Conservation (phyloP, 2,888 invertebrate species). For the Eilema sororculum region DNA sequence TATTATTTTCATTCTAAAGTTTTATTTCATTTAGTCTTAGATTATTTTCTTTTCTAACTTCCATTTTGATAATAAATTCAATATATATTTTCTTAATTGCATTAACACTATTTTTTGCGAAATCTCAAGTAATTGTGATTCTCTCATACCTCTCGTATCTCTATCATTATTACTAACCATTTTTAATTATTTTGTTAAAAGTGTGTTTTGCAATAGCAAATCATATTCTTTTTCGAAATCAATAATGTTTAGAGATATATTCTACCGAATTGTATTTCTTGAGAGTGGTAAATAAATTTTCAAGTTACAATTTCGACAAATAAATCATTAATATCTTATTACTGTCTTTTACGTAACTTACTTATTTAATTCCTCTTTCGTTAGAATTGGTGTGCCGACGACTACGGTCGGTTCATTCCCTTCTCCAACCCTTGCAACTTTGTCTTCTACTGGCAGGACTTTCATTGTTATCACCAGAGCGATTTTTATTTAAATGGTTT, state of each 20-base stretch:
- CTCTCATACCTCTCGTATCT: background rate
- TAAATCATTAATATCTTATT: background rate
- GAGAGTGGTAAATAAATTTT: background rate
- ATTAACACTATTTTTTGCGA: no score
- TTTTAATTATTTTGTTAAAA: background rate
- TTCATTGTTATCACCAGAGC: constrained; percentile 68
- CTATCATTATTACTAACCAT: no score
- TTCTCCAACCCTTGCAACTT: constrained; percentile 73
- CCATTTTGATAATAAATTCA: no score
- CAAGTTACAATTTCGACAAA: background rate
- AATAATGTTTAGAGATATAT: no score
- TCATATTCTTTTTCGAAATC: no score
- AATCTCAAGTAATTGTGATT: no score
- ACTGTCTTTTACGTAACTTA: constrained; percentile 49
- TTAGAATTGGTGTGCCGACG: constrained; percentile 64
- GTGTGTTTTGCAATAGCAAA: background rate
- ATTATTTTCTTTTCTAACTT: background rate
- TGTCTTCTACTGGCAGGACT: constrained; percentile 76
- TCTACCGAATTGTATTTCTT: background rate
- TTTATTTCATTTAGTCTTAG: no score
- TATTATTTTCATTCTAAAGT: no score
- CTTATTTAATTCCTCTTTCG: constrained; percentile 82
- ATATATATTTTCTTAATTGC: background rate
- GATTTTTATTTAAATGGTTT: background rate
- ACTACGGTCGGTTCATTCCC: constrained; percentile 76